Evolutionary conservation across 2,113 vertebrate genomes (phyloP), one percentile per base, ranked within the genome.

Genomic region (Mixornis gularis): DNA sequence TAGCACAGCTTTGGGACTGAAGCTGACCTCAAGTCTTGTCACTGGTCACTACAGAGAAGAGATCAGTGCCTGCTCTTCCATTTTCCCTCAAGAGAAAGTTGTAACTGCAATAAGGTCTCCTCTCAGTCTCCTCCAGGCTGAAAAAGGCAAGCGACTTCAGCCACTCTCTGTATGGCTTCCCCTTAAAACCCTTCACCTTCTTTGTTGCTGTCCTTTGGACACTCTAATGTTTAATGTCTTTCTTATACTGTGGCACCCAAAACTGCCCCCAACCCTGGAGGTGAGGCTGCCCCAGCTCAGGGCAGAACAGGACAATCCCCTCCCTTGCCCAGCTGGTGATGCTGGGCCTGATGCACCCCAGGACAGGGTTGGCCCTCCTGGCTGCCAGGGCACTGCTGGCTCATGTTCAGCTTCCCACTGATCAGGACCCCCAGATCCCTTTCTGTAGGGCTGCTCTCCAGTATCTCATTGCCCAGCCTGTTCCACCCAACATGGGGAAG

Each of bases 311-410:
- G 68, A 59, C 68, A 73, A 30, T 52, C 19, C 48, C 38, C 7
- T 52, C 44, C 38, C 44, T 40, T 2, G 19, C 19, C 19, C 0
- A 0, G 22, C 29, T 66, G 60, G 22, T 0, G 1, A 40, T 46
- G 52, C 52, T 66, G 24, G 5, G 7, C 46, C 52, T 34, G 46
- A 13, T 52, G n/a, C 3, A 1, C 8, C 1, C 13, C 38, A 66
- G 44, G 24, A 46, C 46, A 66, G 0, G 3, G 0, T 0, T 53
- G 40, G 8, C 13, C 3, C 13, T 22, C 22, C 72, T 44, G 63
- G 38, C 44, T 76, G 53, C 53, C 63, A 60, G 53, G 53, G 15
- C 36, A 68, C 44, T 40, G 44, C 52, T 66, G 60, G 3, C 20
- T 53, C n/a, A 30, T 6, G 12, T 26, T 40, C 69, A 46, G 2